Base-by-base conservation (phyloP, 2,888 invertebrate genomes). In the Hirtodrosophila duncani region DNA sequence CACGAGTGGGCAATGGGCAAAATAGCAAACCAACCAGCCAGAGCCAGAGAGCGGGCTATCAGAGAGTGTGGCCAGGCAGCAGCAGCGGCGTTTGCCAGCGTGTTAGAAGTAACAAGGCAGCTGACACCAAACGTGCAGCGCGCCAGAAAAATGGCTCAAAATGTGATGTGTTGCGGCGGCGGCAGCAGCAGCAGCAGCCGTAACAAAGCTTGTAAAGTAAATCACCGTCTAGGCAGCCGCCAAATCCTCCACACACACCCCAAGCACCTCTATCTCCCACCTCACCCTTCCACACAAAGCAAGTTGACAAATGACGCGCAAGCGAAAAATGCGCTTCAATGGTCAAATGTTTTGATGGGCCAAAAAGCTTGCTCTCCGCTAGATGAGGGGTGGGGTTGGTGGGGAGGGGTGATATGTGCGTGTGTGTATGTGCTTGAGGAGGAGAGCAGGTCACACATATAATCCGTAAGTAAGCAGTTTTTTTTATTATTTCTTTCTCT, bases 51-150 rank as follows among this genome's bases (percentile, higher is more conserved):
- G n/a, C n/a, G n/a, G n/a, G n/a, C 56, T 51, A 49, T 46, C 45
- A 13, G 26, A 43, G 44, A 57, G 57, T 43, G 24, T n/a, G n/a
- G 55, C 59, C 58, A 62, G 53, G 38, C 52, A 52, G 43, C 61
- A 59, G 41, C 55, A 62, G 69, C 72, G 59, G 59, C 72, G 67
- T 49, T 63, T 70, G 62, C 65, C 67, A 70, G 69, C 71, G 71
- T 72, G 71, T 72, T 72, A 72, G 71, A 72, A 79, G 72, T 75
- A 75, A 75, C 74, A 75, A 80, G 74, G 81, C 74, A 80, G 78
- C 74, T 72, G 74, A 75, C 74, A 75, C 74, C 74, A 72, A 67
- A 67, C 71, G 68, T 71, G 69, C 67, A 68, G 67, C 65, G 68
- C 68, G 65, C 65, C 72, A 67, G 61, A 71, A 68, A 68, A 67